Base-by-base conservation (phyloP, 2,113 vertebrate species). In the Electrona antarctica region DNA sequence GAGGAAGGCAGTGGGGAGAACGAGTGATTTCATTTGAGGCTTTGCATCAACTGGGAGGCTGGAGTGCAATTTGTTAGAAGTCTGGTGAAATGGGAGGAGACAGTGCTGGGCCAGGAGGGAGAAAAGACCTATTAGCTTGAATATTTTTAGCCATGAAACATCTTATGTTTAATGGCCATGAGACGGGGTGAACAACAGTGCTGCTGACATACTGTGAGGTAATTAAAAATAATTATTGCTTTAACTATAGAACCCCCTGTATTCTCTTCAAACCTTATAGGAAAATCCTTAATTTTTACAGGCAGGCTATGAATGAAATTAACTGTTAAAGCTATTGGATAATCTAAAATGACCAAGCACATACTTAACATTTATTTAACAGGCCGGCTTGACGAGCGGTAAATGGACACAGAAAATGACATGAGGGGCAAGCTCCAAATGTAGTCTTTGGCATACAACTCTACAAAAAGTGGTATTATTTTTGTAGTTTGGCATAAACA, bases 1-100 rank as follows among this genome's bases (percentile, higher is more conserved):
- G 71, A 81, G 63, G 67, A 72, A 69, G 64, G 76, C 75, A 76
- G 71, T 46, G 47, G 70, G 71, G 73, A 74, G 67, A 82, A 78
- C 66, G 81, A 77, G 74, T 77, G 73, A 82, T 90, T 89, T 78
- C 60, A 78, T 82, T 82, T 77, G 85, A 86, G 84, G 73, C 77
- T 46, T 55, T 3, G 51, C 64, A 79, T 84, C 75, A 82, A 79
- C 74, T 67, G 54, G 3, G 45, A 74, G 76, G 68, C 69, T 71
- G 81, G 60, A 73, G 64, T 75, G 62, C 71, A 77, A 82, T 83
- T 81, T 79, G 80, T 85, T 85, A 67, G 64, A 77, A 74, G 84
- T 69, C 64, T 50, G 64, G 51, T 78, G 85, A 71, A 78, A 87
- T 76, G 74, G 78, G 64, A 83, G 78, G 59, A 81, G 76, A 77